These are phyloP conservation scores for Anhinga rufa DNA, from an alignment of 2,113 vertebrate genomes.

Conservation along the genomic window DNA sequence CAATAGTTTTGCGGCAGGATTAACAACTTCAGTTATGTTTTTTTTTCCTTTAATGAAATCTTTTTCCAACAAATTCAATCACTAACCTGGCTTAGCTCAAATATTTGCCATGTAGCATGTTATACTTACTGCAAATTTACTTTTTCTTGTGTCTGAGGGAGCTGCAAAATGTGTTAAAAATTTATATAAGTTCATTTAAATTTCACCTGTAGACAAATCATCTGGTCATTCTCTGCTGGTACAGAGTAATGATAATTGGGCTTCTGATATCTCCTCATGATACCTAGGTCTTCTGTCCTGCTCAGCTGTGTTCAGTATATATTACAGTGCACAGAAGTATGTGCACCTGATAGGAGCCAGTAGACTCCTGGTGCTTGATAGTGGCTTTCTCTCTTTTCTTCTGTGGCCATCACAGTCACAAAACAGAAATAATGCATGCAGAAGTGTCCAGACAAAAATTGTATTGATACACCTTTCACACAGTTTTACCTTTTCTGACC, in stretches of 20 bases:
- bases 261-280: neutral
- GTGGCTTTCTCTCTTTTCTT: neutral
- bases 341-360: neutral
- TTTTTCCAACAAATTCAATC: neutral
- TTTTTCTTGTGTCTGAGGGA: neutral
- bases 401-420: neutral
- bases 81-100: neutral
- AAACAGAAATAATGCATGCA: neutral
- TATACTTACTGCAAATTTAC: neutral
- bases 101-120: neutral
- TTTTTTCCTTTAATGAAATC: neutral
- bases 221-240: neutral
- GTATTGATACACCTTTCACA: accelerated
- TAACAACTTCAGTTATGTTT: neutral
- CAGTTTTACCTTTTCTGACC: neutral
- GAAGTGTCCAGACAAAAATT: neutral
- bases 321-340: neutral
- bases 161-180: neutral
- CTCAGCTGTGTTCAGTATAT: neutral
- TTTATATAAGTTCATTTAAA: neutral
- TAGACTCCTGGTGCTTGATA: neutral
- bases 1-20: neutral
- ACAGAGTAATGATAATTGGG: neutral
- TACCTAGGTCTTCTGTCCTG: neutral
- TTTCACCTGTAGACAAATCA: neutral